Evolutionary conservation across 2,113 vertebrate species (phyloP), one percentile per base, ranked within the genome.

Genomic region (Noturus placidus): DNA sequence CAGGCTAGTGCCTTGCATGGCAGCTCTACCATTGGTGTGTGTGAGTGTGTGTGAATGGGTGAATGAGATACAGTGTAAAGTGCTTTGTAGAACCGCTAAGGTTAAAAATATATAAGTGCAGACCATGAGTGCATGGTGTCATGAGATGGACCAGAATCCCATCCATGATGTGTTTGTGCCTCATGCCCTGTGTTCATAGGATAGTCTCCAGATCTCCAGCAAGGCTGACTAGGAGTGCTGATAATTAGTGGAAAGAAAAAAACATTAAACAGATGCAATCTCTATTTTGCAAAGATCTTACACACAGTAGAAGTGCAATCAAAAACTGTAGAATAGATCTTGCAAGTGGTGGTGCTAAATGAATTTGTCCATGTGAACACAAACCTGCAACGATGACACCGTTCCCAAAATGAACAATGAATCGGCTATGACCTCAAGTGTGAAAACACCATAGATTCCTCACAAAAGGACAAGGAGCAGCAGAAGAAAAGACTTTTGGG

Each of bases 381-480:
- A 30, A 54, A 27, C 38, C 42, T 52, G 27, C 11, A 52, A n/a
- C 52, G 20, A 27, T 74, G 70, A 76, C 42, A 52, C 25, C 25
- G n/a, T 56, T 25, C 74, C 4, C 25, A 77, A 77, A 46, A 76
- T 25, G 2, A 56, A 56, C 54, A 4, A 10, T 11, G 10, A 59
- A 35, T 59, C 2, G 1, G 14, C 19, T 2, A n/a, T 33, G 42
- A 15, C 22, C 80, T 38, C 56, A 38, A 14, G 67, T 80, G 85
- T 72, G 85, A 72, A 88, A 54, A 86, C 61, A 5, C 42, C 80
- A 79, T 30, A 50, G 7, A 42, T 38, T 15, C 35, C 59, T 57
- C 54, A 63, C 42, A 80, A 46, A 20, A 25, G 83, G 76, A 77
- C 46, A 87, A 57, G 38, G 25, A 88, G 27, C 76, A 42, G 33